Base-by-base conservation (phyloP, 2,113 vertebrate species). In the Gymnobelideus leadbeateri region DNA sequence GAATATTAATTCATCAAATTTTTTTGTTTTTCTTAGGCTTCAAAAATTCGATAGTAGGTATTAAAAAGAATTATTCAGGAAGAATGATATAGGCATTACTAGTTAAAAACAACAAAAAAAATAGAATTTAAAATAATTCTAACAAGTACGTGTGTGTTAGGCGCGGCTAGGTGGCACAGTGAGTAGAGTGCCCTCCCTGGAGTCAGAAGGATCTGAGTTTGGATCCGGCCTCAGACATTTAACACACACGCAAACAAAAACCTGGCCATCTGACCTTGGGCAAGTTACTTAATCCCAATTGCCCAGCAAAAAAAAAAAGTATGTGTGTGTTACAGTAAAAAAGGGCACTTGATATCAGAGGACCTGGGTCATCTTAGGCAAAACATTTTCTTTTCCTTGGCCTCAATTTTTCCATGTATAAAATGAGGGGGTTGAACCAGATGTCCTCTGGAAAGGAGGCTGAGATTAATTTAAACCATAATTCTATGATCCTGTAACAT, bases 41-140 rank as follows among this genome's bases (percentile, higher is more conserved):
- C 54, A 94, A 96, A 95, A 94, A 21, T 25, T 91, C 14, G 0
- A 77, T 16, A 84, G 89, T 23, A 61, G 89, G 53, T 5, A 89
- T 2, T 26, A 77, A 96, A 57, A 90, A 77, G 43, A 2, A 84
- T 94, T 94, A 94, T 91, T 25, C 90, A 92, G 19, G 24, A 10
- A 49, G 77, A 26, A 43, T 92, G 43, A 92, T 47, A 93, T 53
- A 3, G 90, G 10, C n/a, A 89, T 54, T 84, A 50, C 84, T 51
- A 54, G 50, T 77, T 95, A 91, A 93, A 93, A 92, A 89, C 9
- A 91, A 92, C 90, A 95, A 46, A 37, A 95, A 94, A 95, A 93
- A 31, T 12, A 92, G 9, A 57, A 77, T 2, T 96, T 94, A 91
- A 94, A 89, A 2, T 89, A 90, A 96, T 93, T 47, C 7, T 53